These are phyloP conservation scores for Zaprionus obscuricornis DNA, from an alignment of 2,888 invertebrate species.

Conservation along the genomic window DNA sequence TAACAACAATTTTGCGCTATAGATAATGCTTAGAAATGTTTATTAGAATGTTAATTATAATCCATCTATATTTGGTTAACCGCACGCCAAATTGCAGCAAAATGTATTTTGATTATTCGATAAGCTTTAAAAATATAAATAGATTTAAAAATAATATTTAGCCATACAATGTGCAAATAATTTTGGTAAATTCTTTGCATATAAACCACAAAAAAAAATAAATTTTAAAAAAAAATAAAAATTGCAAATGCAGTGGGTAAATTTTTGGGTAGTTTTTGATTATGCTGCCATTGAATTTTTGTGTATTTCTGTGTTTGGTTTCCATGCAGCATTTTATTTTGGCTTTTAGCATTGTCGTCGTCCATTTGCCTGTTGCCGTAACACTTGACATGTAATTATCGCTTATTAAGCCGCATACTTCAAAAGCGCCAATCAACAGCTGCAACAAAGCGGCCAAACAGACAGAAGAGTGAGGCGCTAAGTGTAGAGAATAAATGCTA, in stretches of 20 bases:
- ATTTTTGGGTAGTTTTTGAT: too few relatives aligned
- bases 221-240: too few relatives aligned
- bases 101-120: too few relatives aligned
- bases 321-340: conserved; percentile 10
- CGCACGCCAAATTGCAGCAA: too few relatives aligned
- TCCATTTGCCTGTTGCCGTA: conserved; percentile 21
- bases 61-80: conserved; percentile 11
- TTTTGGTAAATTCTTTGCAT: too few relatives aligned
- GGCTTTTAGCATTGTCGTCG: conserved; percentile 3
- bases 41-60: conserved; percentile 37
- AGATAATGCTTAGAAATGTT: conserved; percentile 19
- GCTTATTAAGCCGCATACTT: conserved; percentile 57
- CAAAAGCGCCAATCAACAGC: conserved; percentile 48
- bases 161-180: too few relatives aligned
- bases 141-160: too few relatives aligned
- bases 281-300: not conserved
- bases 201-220: too few relatives aligned
- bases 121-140: too few relatives aligned
- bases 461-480: not conserved
- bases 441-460: conserved; percentile 9
- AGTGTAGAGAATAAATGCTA: conserved; percentile 47
- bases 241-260: too few relatives aligned
- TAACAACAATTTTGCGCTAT: conserved; percentile 19
- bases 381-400: conserved; percentile 60
- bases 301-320: not conserved